These are phyloP conservation scores for Misgurnus anguillicaudatus DNA, from an alignment of 2,113 vertebrate genomes.

Conservation along the genomic window DNA sequence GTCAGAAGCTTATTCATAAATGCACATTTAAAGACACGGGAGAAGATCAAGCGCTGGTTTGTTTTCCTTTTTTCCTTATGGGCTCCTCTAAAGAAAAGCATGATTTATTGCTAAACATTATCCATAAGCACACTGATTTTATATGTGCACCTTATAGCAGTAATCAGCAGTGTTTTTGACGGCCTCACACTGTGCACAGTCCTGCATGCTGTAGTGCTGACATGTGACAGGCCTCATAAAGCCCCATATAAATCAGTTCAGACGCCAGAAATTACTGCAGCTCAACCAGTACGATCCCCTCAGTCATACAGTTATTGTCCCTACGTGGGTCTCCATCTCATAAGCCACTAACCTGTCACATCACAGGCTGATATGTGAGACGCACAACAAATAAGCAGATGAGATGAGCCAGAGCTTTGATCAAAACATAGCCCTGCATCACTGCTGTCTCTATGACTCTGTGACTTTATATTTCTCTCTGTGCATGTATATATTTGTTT, in stretches of 20 bases:
- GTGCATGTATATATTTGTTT: not conserved
- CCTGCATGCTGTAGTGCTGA: constrained; percentile 25
- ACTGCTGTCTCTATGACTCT: constrained; percentile 18
- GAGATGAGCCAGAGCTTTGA: constrained; percentile 49
- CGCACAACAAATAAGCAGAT: constrained; percentile 35
- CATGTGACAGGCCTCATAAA: constrained; percentile 50
- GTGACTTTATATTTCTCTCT: no score
- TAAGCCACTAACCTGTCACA: constrained; percentile 54
- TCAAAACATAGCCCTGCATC: constrained; percentile 39
- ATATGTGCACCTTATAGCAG: constrained; percentile 63
- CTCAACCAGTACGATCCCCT: constrained; percentile 43
- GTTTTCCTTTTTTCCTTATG: constrained; percentile 45
- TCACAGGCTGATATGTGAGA: constrained; percentile 40
- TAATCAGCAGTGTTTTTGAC: constrained; percentile 53
- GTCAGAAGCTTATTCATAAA: constrained; percentile 58
- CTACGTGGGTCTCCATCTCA: constrained; percentile 50
- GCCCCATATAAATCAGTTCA: constrained; percentile 51
- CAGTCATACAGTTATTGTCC: constrained; percentile 41
- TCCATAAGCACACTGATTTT: constrained; percentile 60
- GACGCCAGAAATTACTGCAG: constrained; percentile 44
- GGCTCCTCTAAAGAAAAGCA: constrained; percentile 59
- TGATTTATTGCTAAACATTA: constrained; percentile 66
- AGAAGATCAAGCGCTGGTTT: constrained; percentile 46
- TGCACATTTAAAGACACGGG: constrained; percentile 62
- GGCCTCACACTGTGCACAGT: constrained; percentile 45